A percentile compares a stretch with the other conserved stretches of the same genome.
Conservation (phyloP, 2,888 invertebrate species). For the Mythimna ferrago region DNA sequence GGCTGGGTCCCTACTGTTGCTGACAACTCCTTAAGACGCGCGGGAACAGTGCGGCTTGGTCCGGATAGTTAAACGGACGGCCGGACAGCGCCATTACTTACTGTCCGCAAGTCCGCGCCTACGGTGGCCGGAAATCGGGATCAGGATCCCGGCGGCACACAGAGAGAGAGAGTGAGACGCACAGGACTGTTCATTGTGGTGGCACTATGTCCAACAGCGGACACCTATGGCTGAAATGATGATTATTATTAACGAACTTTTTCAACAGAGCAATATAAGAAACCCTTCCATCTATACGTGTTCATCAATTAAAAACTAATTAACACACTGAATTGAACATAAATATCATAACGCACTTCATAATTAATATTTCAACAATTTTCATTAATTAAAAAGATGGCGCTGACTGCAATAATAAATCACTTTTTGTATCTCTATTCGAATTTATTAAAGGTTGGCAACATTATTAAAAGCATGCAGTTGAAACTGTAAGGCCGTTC, state of each 20-base stretch:
- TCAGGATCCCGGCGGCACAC: too few species aligned
- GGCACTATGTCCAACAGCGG: too few species aligned
- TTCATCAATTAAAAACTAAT: conserved; percentile 4
- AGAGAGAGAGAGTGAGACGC: too few species aligned
- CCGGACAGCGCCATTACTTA: too few species aligned
- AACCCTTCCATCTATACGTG: neutral
- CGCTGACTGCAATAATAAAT: conserved; percentile 47
- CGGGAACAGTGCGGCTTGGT: too few species aligned
- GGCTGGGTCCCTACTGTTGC: too few species aligned
- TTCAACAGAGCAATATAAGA: neutral
- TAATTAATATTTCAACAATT: conserved; percentile 25
- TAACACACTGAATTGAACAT: conserved; percentile 5
- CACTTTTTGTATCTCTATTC: conserved; percentile 28
- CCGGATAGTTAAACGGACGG: too few species aligned
- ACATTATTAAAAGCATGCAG: conserved; percentile 39
- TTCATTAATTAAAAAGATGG: conserved; percentile 52
- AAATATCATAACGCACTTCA: conserved; percentile 5
- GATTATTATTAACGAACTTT: neutral
- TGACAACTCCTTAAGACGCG: too few species aligned
- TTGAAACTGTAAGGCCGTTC: conserved; percentile 22
- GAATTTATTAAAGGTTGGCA: conserved; percentile 27
- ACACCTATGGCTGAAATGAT: too few species aligned
- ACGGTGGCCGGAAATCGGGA: too few species aligned
- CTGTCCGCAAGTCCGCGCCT: too few species aligned
- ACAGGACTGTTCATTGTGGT: too few species aligned